Base-by-base conservation (phyloP, 1,140 invertebrate genomes). In the Micrasema longulum region DNA sequence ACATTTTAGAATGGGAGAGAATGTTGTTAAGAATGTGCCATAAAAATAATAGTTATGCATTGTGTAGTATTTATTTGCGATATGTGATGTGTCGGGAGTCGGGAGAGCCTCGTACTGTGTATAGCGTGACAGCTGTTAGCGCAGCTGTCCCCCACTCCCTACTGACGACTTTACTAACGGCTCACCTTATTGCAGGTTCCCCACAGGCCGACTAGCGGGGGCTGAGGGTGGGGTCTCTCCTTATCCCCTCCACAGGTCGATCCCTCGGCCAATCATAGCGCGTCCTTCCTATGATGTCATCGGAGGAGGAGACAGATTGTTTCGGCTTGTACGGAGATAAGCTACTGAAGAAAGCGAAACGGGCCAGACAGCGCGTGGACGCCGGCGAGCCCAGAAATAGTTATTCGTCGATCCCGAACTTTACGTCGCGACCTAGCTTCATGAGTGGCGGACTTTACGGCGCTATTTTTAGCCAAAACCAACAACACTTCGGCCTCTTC, bases 321-420 rank as follows among this genome's bases (percentile, higher is more conserved):
- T 93, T 92, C 90, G 92, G 91, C 88, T 91, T 93, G 91, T 94
- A 92, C 89, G 92, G 91, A 91, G 92, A 92, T 91, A 91, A 90
- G 87, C 91, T 94, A 86, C 88, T 93, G 88, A 93, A 94, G 89
- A 95, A 95, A 90, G 85, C 86, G 86, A 94, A 94, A 88, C 91
- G 93, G 87, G 92, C 92, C 87, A 91, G 94, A 91, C 93, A 95
- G 89, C 91, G 94, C 88, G 93, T 95, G 87, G 94, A 96, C 91
- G 93, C 93, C 88, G 93, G 93, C 80, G 93, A 95, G 89, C 94
- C 94, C 83, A 90, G 94, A 85, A 95, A 95, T 89, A 93, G 91
- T 83, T 95, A 95, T 88, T 93, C 93, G 77, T 93, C 92, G 82
- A 94, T 94, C 80, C 92, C 92, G 83, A 93, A 92, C 84, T 92